Evolutionary conservation across 2,888 invertebrate species (phyloP), one percentile per base, ranked within the genome.

Genomic region (Drosophila affinis): DNA sequence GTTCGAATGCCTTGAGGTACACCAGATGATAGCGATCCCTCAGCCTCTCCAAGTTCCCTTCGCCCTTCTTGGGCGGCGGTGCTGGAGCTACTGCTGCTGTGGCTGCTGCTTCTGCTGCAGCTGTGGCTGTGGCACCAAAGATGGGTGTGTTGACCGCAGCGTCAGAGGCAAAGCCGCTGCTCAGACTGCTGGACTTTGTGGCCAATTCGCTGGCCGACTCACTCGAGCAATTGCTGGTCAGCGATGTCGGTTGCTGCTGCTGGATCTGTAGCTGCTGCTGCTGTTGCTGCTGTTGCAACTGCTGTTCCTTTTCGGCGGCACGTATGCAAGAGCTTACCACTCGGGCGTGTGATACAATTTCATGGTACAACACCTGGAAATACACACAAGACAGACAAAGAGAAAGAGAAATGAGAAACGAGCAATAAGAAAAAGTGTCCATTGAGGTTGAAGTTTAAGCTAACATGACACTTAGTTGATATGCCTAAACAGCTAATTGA

Each of bases 1-100:
- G 96, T 94, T 98, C 98, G 89, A 98, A 94, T 62, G 97, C 97
- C 87, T 96, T 94, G 88, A 98, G 93, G 93, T 97, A 98, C 80
- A 98, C 94, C 82, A 96, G 94, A 92, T 98, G 98, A 96, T 97
- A 98, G 91, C 97, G 96, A 75, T 96, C 94, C 93, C 98, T 97
- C 81, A 98, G 93, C 93, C 94, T 88, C 94, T 92, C 92, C 81
- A 92, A 87, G 87, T 90, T 91, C 67, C 92, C 81, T 93, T 93
- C 81, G 92, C 78, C 81, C 77, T 85, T 89, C 62, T 89, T 73
- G 1, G 78, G 24, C 24, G 81, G 63, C n/a, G 39, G 6, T 14
- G 39, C n/a, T 46, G 59, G 17, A 29, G 54, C 51, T 55, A 62
- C 21, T 45, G 59, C 46, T 62, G 77, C 21, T 63, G 59, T 12